Percentiles rank a stretch among this genome's conserved stretches.
phyloP scores from a whole-genome alignment of 2,113 vertebrate genomes.

The Grammomys surdaster region DNA sequence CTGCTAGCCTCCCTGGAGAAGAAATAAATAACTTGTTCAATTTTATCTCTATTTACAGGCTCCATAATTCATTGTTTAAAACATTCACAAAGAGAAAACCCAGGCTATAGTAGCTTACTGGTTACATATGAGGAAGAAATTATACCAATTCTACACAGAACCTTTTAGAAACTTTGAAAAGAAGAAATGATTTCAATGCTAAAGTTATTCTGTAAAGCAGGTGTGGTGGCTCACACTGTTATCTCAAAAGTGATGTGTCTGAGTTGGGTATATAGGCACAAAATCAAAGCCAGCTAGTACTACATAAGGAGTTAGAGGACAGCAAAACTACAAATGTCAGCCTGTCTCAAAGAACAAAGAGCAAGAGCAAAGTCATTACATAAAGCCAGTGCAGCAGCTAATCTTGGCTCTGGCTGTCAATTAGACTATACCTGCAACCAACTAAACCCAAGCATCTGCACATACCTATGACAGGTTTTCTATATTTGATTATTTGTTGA shows the following conservation, averaged over 20 bases:
- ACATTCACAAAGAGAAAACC: neutral
- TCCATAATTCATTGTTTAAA: neutral
- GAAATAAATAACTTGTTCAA: neutral
- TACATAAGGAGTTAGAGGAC: neutral
- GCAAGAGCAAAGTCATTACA: neutral
- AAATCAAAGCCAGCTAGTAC: neutral
- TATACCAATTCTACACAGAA: neutral
- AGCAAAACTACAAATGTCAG: neutral
- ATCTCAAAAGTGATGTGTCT: neutral
- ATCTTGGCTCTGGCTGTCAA: neutral
- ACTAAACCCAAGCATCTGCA: neutral
- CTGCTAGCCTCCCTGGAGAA: neutral
- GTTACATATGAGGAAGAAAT: neutral
- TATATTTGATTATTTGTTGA: neutral
- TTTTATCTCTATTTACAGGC: neutral
- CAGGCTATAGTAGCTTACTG: neutral
- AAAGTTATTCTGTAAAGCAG: neutral
- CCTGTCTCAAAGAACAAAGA: neutral
- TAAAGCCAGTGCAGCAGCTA: neutral
- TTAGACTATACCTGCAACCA: neutral
- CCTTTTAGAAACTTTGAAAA: neutral
- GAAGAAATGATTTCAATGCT: neutral
- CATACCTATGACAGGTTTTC: neutral
- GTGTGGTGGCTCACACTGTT: neutral
- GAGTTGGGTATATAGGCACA: neutral